Evolutionary conservation across 2,113 vertebrate genomes (phyloP).

Genomic region (Apodemus sylvaticus): DNA sequence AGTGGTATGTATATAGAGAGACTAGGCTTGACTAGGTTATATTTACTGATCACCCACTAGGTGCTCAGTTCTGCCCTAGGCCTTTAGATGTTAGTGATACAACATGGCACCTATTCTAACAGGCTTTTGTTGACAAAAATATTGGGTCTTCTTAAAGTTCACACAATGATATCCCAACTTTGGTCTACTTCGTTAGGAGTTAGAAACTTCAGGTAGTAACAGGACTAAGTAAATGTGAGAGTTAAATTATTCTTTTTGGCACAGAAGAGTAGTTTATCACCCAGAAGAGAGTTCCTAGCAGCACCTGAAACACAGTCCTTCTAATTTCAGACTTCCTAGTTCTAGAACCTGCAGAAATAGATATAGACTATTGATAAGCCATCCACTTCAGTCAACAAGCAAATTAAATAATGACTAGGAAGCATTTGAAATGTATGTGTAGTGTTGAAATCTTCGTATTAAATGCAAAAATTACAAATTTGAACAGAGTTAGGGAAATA

Average conservation of each 20-base stretch:
- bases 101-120: background rate
- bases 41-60: conserved; percentile 22
- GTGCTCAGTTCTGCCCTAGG: background rate
- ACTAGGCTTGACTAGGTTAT: background rate
- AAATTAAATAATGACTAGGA: background rate
- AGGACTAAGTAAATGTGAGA: background rate
- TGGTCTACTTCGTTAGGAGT: background rate
- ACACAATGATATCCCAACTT: background rate
- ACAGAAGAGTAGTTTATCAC: background rate
- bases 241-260: background rate
- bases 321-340: background rate
- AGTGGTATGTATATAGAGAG: background rate
- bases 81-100: background rate
- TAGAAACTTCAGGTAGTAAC: background rate
- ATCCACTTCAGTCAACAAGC: background rate
- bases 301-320: rapidly evolving
- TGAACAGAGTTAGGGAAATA: background rate
- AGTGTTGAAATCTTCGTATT: background rate
- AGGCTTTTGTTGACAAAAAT: background rate
- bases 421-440: background rate
- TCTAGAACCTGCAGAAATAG: background rate
- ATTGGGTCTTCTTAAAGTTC: background rate
- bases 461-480: background rate
- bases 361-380: background rate
- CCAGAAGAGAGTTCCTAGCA: background rate